Evolutionary conservation across 2,113 vertebrate species (phyloP).

Genomic region (Perca schrenkii): DNA sequence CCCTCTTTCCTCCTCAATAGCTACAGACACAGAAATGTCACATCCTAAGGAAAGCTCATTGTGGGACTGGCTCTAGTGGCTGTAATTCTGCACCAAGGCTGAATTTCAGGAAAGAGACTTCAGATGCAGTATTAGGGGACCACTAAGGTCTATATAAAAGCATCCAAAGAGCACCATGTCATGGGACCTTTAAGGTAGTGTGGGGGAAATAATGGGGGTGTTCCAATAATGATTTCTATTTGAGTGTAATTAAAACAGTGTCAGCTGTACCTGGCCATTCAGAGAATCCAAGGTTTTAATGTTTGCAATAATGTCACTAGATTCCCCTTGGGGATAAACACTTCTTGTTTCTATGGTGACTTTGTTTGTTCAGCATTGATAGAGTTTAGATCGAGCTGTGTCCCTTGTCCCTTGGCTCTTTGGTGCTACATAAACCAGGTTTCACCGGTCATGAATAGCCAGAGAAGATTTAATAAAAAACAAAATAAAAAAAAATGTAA

Average conservation of each 20-base stretch:
- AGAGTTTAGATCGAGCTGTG: conserved; percentile 8
- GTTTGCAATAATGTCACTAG: conserved; percentile 36
- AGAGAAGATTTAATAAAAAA: background rate
- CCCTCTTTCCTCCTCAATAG: too few relatives aligned
- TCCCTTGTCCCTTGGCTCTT: background rate
- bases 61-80: too few relatives aligned
- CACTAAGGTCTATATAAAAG: too few relatives aligned
- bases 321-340: conserved; percentile 25
- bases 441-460: background rate
- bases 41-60: too few relatives aligned
- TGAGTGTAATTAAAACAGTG: background rate
- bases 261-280: background rate
- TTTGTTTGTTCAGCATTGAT: conserved; percentile 24
- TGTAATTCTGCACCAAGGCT: too few relatives aligned
- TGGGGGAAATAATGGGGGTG: conserved; percentile 8
- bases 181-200: background rate
- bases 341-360: conserved; percentile 51
- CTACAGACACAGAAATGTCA: too few relatives aligned
- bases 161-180: too few relatives aligned
- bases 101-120: too few relatives aligned
- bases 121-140: too few relatives aligned
- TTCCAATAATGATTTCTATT: conserved; percentile 4
- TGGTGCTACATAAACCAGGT: background rate
- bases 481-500: too few relatives aligned
- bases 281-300: conserved; percentile 8